Evolutionary conservation across 2,113 vertebrate species (phyloP).

Genomic region (Talpa occidentalis): DNA sequence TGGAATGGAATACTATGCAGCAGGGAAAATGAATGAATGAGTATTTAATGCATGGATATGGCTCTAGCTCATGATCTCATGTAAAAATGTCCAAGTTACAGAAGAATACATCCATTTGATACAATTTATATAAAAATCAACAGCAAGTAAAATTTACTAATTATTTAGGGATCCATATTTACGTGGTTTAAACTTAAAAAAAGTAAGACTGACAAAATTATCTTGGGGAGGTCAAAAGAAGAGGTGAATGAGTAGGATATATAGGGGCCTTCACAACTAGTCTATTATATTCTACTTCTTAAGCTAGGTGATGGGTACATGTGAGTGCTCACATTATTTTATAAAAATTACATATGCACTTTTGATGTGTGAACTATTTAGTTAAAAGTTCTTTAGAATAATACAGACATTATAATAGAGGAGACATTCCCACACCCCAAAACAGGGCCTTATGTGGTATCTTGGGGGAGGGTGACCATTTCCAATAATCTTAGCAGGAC

Average conservation of each 20-base stretch:
- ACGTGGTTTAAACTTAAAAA: background rate
- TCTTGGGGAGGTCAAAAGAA: background rate
- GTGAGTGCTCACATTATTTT: background rate
- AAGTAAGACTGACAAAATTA: background rate
- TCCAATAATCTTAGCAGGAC: background rate
- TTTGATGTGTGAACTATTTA: background rate
- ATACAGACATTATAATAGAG: background rate
- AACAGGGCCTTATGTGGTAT: background rate
- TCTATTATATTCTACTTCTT: background rate
- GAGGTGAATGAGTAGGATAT: background rate
- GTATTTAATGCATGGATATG: background rate
- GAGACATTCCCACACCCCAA: background rate
- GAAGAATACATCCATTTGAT: background rate
- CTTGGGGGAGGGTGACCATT: background rate
- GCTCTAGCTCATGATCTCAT: background rate
- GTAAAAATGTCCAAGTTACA: background rate
- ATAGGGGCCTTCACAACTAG: background rate
- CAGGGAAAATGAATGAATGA: background rate
- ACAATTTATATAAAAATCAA: constrained; percentile 37
- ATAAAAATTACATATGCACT: background rate
- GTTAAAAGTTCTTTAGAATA: background rate
- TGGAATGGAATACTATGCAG: background rate
- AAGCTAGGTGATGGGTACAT: background rate
- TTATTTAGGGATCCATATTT: background rate
- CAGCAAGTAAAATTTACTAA: background rate